Base-by-base conservation (phyloP, 2,113 vertebrate species). In the Ranitomeya imitator region DNA sequence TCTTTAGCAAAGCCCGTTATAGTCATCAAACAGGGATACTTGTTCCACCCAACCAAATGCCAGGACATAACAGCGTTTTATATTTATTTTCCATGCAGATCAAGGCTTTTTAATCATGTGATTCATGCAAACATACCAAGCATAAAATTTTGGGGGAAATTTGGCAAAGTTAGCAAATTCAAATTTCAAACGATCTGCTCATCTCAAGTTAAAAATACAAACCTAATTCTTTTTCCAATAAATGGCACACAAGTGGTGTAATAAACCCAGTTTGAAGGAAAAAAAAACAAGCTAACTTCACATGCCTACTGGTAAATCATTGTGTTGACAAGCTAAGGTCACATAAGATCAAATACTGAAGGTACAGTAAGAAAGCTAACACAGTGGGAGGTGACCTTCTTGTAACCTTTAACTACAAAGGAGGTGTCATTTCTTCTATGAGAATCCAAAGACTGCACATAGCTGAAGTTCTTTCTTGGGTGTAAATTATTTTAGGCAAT, bases 381-480 rank as follows among this genome's bases (percentile, higher is more conserved):
- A 83, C 86, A 83, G 86, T 83, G 86, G 79, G 86, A 88, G 86
- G 86, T 83, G 45, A 83, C 55, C 69, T 63, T 81, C 79, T 82
- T 76, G 37, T 73, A 88, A 88, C 86, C 86, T 88, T 57, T 51
- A 88, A 87, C 78, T 74, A 51, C 19, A 51, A 80, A 79, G 69
- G 15, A 83, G 55, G 69, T 60, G 26, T 76, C 26, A 83, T 83
- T 61, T 76, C 61, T 79, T 86, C 23, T 60, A 74, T 26, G 57
- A 59, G 55, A 76, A 51, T n/a, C 57, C 67, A 52, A 26, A 74
- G 59, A 82, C 57, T 76, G 54, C 19, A 51, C 37, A 83, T 61
- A 80, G 65, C 67, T 54, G 8, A 23, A 76, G 79, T 61, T 65
- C 55, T 7, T 60, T 21, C 14, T 51, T 51, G n/a, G 15, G 59